These are phyloP conservation scores for Sycobia sp. DNA, from an alignment of 1,140 invertebrate species.

Conservation along the genomic window DNA sequence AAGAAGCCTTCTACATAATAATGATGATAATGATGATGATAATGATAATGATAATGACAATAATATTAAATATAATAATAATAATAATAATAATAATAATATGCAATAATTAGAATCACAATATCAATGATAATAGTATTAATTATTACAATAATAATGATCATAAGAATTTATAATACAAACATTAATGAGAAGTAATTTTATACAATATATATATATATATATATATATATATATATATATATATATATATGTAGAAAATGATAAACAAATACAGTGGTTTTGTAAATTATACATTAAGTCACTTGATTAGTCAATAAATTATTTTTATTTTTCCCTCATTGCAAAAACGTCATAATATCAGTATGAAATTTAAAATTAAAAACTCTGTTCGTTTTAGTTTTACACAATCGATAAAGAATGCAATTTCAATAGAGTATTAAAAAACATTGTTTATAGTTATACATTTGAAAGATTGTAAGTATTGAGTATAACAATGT, in stretches of 20 bases:
- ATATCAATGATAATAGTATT: slow-evolving; percentile 34
- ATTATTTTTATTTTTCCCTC: slow-evolving; percentile 56
- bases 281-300: slow-evolving; percentile 29
- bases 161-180: slow-evolving; percentile 33
- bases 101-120: slow-evolving; percentile 43
- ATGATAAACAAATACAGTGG: not conserved
- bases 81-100: slow-evolving; percentile 36
- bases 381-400: slow-evolving; percentile 37
- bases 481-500: slow-evolving; percentile 16
- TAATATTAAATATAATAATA: slow-evolving; percentile 35
- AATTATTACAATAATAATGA: slow-evolving; percentile 35
- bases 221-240: not conserved
- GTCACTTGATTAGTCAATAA: slow-evolving; percentile 47
- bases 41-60: slow-evolving; percentile 35
- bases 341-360: slow-evolving; percentile 53
- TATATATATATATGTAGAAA: too few relatives aligned
- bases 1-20: slow-evolving; percentile 61
- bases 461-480: slow-evolving; percentile 19
- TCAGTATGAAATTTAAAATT: slow-evolving; percentile 47
- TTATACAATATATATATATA: not conserved
- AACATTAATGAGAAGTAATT: slow-evolving; percentile 21
- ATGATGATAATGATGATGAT: slow-evolving; percentile 42
- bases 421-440: too few relatives aligned
- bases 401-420: not conserved
- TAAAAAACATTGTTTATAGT: too few relatives aligned